phyloP scores from a whole-genome alignment of 2,113 vertebrate genomes.

The Calidris pugnax region DNA sequence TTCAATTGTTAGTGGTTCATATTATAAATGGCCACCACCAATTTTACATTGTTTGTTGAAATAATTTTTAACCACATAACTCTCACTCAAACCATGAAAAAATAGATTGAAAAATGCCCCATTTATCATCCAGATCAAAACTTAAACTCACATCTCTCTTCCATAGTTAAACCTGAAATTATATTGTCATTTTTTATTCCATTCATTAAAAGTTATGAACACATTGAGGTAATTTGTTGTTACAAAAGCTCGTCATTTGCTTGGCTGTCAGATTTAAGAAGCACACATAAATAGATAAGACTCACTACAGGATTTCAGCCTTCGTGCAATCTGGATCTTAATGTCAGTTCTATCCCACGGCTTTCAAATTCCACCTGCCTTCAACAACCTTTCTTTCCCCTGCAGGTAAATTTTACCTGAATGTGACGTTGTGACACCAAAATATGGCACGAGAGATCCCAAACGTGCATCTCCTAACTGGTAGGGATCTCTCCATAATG shows the following conservation, averaged over 20 bases:
- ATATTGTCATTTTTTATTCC: not conserved
- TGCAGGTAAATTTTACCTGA: not conserved
- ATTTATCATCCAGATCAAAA: conserved; percentile 35
- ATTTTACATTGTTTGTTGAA: conserved; percentile 45
- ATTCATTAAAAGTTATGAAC: conserved; percentile 2
- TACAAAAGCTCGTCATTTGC: not conserved
- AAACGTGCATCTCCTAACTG: not conserved
- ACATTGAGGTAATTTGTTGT: not conserved
- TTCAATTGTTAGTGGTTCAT: conserved; percentile 54
- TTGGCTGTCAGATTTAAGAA: not conserved
- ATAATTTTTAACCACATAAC: conserved; percentile 42
- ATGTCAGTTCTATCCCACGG: not conserved
- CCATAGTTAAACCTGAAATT: not conserved
- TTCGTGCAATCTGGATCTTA: not conserved
- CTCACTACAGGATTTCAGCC: not conserved
- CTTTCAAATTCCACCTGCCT: not conserved
- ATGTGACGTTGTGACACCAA: not conserved
- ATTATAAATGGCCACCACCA: conserved; percentile 43
- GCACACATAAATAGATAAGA: not conserved
- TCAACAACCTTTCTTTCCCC: not conserved
- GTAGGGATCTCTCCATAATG: not conserved
- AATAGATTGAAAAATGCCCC: not conserved
- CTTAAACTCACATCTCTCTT: conserved; percentile 9
- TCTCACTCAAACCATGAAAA: conserved; percentile 26
- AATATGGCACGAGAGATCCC: no score